Percentiles rank a stretch among this genome's conserved stretches.
Conservation (phyloP, 1,140 invertebrate genomes). For the Whitmania pigra region DNA sequence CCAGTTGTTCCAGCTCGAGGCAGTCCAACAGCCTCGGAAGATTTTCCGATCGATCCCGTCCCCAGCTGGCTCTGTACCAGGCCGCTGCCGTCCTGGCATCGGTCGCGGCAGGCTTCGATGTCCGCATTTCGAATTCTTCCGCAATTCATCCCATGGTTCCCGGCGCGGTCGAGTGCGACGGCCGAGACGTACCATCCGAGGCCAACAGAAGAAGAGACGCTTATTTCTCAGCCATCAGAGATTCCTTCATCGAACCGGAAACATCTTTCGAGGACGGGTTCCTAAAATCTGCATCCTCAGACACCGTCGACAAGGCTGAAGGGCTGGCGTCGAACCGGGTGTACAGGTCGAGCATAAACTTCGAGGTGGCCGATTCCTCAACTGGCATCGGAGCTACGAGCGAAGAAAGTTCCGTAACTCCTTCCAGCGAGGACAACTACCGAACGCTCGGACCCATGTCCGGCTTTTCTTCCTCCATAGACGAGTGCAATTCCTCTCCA, state of each 20-base stretch:
- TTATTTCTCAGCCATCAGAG: slow-evolving; percentile 40
- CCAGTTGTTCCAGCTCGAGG: background rate
- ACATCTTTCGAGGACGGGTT: slow-evolving; percentile 40
- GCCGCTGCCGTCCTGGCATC: slow-evolving; percentile 75
- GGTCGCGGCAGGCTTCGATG: slow-evolving; percentile 76
- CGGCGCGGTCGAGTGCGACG: background rate
- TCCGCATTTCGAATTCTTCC: slow-evolving; percentile 63
- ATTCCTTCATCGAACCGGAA: slow-evolving; percentile 39
- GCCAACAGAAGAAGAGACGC: slow-evolving; percentile 32
- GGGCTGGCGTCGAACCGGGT: slow-evolving; percentile 59
- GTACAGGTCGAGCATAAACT: slow-evolving; percentile 51
- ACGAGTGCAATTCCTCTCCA: background rate
- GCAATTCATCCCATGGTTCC: slow-evolving; percentile 42
- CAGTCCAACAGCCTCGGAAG: slow-evolving; percentile 17
- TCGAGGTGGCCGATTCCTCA: slow-evolving; percentile 55
- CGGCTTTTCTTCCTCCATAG: background rate
- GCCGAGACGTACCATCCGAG: background rate
- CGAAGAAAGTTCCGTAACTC: slow-evolving; percentile 28
- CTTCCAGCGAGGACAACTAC: slow-evolving; percentile 25
- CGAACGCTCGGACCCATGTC: background rate
- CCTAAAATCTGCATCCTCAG: slow-evolving; percentile 47
- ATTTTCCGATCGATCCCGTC: slow-evolving; percentile 41
- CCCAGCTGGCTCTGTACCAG: slow-evolving; percentile 73
- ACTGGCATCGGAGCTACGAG: slow-evolving; percentile 63
- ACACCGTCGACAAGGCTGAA: slow-evolving; percentile 45